A percentile compares a stretch with the other conserved stretches of the same genome.
phyloP scores from a whole-genome alignment of 2,797 vertebrate species.

The Parauchenoglanis ngamensis region DNA sequence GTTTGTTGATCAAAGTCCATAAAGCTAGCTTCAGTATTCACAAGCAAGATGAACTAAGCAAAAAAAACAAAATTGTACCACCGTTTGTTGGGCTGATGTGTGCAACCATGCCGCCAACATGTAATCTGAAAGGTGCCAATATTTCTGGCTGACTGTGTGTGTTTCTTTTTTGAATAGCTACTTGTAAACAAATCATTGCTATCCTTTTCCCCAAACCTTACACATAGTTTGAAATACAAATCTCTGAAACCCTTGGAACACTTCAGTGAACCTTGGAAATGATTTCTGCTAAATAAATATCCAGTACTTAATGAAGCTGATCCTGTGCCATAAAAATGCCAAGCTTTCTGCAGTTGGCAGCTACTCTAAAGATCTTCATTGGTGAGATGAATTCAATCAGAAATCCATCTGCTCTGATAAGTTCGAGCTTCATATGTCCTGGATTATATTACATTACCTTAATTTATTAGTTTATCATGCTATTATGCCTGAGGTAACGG shows the following conservation, averaged over 20 bases:
- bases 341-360: slow-evolving; percentile 2
- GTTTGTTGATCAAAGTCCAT: neutral
- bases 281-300: slow-evolving; percentile 11
- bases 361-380: neutral
- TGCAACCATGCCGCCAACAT: neutral
- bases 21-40: neutral
- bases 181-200: no score
- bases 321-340: neutral
- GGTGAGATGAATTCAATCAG: neutral
- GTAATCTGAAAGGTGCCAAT: neutral
- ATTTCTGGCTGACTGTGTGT: neutral
- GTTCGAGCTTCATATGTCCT: slow-evolving; percentile 2
- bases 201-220: neutral
- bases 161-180: neutral
- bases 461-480: slow-evolving; percentile 33
- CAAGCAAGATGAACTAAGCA: neutral
- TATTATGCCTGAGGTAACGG: slow-evolving; percentile 8
- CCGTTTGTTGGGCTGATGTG: no score
- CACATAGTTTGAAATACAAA: neutral
- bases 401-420: neutral
- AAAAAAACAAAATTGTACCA: neutral
- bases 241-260: neutral
- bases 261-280: neutral
- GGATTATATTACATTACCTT: slow-evolving; percentile 8
- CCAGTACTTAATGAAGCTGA: neutral